Evolutionary conservation across 2,113 vertebrate genomes (phyloP).

Genomic region (Salminus brasiliensis): DNA sequence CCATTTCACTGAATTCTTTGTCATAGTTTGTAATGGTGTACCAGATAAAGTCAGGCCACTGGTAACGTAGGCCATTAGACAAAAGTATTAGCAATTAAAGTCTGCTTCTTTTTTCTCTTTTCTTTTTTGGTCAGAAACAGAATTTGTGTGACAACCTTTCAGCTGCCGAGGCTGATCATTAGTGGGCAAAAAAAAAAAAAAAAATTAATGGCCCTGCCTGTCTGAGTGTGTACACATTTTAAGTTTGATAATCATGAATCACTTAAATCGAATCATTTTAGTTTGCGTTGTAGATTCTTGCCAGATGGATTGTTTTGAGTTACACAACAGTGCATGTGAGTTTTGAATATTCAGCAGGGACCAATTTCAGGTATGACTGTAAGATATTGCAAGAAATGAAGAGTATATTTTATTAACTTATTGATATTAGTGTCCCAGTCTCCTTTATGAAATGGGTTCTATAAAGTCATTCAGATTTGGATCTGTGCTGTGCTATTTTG

Average conservation of each 20-base stretch:
- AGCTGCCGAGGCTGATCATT: neutral
- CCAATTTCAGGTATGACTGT: slow-evolving; percentile 75
- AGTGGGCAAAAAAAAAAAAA: neutral
- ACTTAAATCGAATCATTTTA: slow-evolving; percentile 13
- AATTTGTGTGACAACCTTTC: neutral
- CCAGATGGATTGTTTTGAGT: slow-evolving; percentile 19
- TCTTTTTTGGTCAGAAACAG: neutral
- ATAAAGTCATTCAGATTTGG: slow-evolving; percentile 56
- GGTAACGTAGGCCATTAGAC: neutral
- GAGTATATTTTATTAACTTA: slow-evolving; percentile 82
- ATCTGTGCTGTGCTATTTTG: slow-evolving; percentile 60
- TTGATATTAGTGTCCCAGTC: slow-evolving; percentile 65
- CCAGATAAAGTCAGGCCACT: neutral
- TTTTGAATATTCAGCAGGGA: slow-evolving; percentile 67
- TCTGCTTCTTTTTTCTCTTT: neutral
- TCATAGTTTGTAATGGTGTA: neutral
- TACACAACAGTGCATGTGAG: slow-evolving; percentile 26
- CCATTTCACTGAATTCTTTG: neutral
- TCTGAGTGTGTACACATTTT: neutral
- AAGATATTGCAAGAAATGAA: slow-evolving; percentile 74
- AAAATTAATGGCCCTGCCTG: neutral
- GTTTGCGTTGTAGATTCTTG: slow-evolving; percentile 21
- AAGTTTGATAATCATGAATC: slow-evolving; percentile 7
- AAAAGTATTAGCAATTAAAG: neutral
- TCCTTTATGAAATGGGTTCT: slow-evolving; percentile 57